phyloP scores from a whole-genome alignment of 2,888 invertebrate genomes.

The Artemia sp. region DNA sequence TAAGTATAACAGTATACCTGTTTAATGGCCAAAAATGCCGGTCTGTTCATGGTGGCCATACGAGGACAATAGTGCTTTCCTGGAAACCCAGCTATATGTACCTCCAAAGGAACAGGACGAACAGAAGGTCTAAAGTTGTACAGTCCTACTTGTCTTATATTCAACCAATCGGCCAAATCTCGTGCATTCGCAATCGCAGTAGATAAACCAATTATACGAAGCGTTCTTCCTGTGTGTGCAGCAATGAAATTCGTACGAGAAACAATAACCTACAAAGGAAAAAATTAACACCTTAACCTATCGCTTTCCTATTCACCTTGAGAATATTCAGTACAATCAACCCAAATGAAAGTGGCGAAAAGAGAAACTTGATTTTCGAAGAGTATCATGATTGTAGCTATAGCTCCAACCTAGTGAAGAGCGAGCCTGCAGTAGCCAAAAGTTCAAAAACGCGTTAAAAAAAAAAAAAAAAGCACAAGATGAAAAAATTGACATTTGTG shows the following conservation, averaged over 20 bases:
- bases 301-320: too few relatives aligned
- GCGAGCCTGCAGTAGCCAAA: too few relatives aligned
- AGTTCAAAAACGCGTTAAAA: too few relatives aligned
- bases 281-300: conserved; percentile 32
- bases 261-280: conserved; percentile 46
- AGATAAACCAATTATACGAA: conserved; percentile 84
- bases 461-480: too few relatives aligned
- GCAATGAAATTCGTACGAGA: conserved; percentile 92
- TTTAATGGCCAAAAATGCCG: conserved; percentile 61
- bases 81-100: conserved; percentile 84
- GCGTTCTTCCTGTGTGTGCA: conserved; percentile 54
- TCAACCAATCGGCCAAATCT: conserved; percentile 73
- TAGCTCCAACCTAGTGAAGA: too few relatives aligned
- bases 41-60: conserved; percentile 99
- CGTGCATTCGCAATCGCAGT: conserved; percentile 94
- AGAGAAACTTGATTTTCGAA: too few relatives aligned
- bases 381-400: too few relatives aligned
- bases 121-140: conserved; percentile 97
- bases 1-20: background rate
- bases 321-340: too few relatives aligned
- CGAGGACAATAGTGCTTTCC: conserved; percentile 97
- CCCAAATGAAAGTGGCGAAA: too few relatives aligned
- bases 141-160: conserved; percentile 53
- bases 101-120: conserved; percentile 86
- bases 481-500: too few relatives aligned